Base-by-base conservation (phyloP, 2,113 vertebrate species). In the Chionis minor region DNA sequence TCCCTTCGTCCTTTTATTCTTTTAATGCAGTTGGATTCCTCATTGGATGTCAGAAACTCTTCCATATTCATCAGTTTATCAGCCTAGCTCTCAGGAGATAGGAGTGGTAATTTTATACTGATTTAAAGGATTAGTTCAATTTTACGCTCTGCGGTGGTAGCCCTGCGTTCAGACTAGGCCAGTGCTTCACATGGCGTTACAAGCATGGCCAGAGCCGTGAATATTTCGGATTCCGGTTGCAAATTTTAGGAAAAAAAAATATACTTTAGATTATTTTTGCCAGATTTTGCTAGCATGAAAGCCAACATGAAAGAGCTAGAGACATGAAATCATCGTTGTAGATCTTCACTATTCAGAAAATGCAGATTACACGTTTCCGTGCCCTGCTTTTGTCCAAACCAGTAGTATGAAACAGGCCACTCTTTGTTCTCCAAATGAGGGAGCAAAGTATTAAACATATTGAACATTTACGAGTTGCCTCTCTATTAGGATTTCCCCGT, bases 351-450 rank as follows among this genome's bases (percentile, higher is more conserved):
- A 91, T 87, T 96, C 92, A 96, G 88, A 94, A 94, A 97, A 94
- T 91, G 86, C 77, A 97, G 92, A 95, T 92, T 83, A 75, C 84
- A 94, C 2, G 2, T 97, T 92, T 87, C 91, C 22, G 1, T 95
- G 94, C 51, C 74, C 70, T 40, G 91, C 81, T 92, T 96, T 95
- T 96, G 91, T 97, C 61, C 49, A 81, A 85, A 40, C 22, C 33
- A 61, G 44, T 33, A 30, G 27, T 38, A 88, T 51, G 65, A 91
- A 92, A 96, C 92, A 97, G 81, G 49, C 91, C 62, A 75, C 45
- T 61, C 94, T 94, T 96, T 96, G 95, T 96, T 92, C 84, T 82
- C 83, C 70, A 89, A 92, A 94, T 85, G 86, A 94, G 84, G 74
- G 40, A 94, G 45, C 61, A 28, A 81, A 87, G 52, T 82, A 89